Conservation (phyloP, 2,888 invertebrate species). For the Iselma pallidipennis region DNA sequence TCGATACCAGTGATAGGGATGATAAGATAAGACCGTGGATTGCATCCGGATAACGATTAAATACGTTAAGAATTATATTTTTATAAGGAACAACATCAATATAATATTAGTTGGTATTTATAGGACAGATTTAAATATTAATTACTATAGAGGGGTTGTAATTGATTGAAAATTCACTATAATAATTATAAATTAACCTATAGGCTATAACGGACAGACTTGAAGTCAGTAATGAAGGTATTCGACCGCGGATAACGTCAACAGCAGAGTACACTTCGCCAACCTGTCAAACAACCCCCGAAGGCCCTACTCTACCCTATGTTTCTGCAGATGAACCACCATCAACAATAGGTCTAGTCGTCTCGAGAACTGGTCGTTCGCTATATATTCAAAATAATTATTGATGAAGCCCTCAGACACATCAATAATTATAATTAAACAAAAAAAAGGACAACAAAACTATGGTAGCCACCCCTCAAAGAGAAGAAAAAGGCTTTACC, state of each 20-base stretch:
- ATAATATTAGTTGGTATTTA: too few species aligned
- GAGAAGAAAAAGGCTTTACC: too few species aligned
- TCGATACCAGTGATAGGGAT: too few species aligned
- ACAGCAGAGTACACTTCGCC: conserved; percentile 21
- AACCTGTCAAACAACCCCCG: conserved; percentile 27
- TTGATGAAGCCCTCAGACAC: background rate
- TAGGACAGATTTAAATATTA: too few species aligned
- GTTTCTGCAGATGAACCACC: conserved; percentile 2
- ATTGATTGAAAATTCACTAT: conserved; percentile 2
- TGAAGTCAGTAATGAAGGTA: conserved; percentile 24
- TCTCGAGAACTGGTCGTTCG: too few species aligned
- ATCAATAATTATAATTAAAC: conserved; percentile 1
- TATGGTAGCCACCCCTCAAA: background rate
- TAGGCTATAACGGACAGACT: conserved; percentile 17
- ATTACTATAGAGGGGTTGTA: background rate
- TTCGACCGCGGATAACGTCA: conserved; percentile 28
- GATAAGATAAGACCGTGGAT: too few species aligned
- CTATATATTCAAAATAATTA: too few species aligned
- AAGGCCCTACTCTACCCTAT: conserved; percentile 14
- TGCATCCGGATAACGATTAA: too few species aligned
- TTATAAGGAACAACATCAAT: too few species aligned
- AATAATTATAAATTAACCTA: conserved; percentile 21
- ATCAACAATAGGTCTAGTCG: too few species aligned
- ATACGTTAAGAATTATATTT: too few species aligned
- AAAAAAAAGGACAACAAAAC: background rate